Evolutionary conservation across 2,113 vertebrate genomes (phyloP).

Genomic region (Spea multiplicata): DNA sequence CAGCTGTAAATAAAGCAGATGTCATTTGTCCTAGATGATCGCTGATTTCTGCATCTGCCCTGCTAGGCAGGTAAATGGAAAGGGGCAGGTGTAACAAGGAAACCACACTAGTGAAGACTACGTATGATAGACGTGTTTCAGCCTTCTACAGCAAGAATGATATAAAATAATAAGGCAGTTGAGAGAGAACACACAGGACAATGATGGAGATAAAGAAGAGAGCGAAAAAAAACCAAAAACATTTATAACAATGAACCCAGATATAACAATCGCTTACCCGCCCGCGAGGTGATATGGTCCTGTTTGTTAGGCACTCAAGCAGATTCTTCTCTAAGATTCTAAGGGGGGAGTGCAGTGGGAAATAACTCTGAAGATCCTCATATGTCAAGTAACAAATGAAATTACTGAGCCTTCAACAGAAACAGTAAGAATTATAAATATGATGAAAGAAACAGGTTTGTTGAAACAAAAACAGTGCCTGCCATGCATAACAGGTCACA

Average conservation of each 20-base stretch:
- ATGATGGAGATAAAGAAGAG: too few species aligned
- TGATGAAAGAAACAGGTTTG: neutral
- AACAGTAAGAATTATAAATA: neutral
- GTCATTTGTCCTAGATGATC: neutral
- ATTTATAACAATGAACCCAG: neutral
- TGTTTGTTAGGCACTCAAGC: slow-evolving; percentile 72
- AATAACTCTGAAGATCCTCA: slow-evolving; percentile 68
- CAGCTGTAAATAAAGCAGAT: slow-evolving; percentile 59
- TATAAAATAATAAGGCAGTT: too few species aligned
- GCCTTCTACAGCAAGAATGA: too few species aligned
- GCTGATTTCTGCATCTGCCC: too few species aligned
- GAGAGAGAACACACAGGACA: too few species aligned
- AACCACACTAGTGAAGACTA: too few species aligned
- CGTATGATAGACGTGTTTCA: too few species aligned
- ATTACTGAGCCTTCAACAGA: slow-evolving; percentile 68
- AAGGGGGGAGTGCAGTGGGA: slow-evolving; percentile 63
- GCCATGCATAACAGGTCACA: too few species aligned
- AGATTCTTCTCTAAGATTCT: slow-evolving; percentile 71
- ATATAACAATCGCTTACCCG: slow-evolving; percentile 64
- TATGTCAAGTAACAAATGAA: slow-evolving; percentile 80
- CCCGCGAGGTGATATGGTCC: slow-evolving; percentile 68
- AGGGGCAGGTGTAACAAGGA: too few species aligned
- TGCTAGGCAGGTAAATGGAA: too few species aligned
- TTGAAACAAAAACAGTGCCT: too few species aligned
- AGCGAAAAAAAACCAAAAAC: too few species aligned